Percentiles rank a stretch among this genome's conserved stretches.
Evolutionary conservation across 2,797 vertebrate species (phyloP).

Genomic region (Odontamblyopus rebecca): DNA sequence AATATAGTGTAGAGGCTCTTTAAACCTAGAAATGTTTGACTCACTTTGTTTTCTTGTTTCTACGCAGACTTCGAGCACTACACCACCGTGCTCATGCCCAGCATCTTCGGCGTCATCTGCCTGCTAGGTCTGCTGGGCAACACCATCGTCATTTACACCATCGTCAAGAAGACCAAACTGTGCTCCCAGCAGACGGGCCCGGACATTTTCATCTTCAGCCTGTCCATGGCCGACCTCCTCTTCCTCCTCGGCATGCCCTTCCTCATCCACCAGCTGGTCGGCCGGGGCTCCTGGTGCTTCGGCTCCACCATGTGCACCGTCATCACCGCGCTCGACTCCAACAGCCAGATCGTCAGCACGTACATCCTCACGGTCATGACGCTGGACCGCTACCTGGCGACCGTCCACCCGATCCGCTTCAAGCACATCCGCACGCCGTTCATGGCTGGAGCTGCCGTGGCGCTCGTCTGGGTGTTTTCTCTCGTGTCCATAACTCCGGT

Average conservation of each 20-base stretch:
- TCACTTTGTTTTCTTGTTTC: conserved; percentile 10
- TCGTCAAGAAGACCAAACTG: conserved; percentile 79
- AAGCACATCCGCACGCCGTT: conserved; percentile 72
- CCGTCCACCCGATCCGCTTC: conserved; percentile 79
- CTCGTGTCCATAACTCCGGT: conserved; percentile 81
- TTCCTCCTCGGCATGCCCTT: conserved; percentile 85
- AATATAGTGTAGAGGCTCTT: no score
- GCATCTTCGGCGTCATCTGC: conserved; percentile 81
- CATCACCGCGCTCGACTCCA: conserved; percentile 80
- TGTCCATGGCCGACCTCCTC: conserved; percentile 80
- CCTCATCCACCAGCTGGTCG: conserved; percentile 84
- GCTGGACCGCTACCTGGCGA: conserved; percentile 81
- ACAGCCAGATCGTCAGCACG: conserved; percentile 84
- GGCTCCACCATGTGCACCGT: conserved; percentile 80
- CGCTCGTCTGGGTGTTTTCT: conserved; percentile 80
- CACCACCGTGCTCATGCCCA: conserved; percentile 79
- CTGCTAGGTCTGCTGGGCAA: conserved; percentile 79
- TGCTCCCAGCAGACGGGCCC: conserved; percentile 76
- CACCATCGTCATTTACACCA: conserved; percentile 80
- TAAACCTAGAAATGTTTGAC: neutral
- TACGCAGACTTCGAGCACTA: conserved; percentile 52
- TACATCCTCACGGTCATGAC: conserved; percentile 84
- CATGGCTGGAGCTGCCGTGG: conserved; percentile 66
- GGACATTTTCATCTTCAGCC: conserved; percentile 81
- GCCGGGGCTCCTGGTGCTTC: conserved; percentile 82